Conservation (phyloP, 2,797 vertebrate genomes). For the Argya squamiceps region DNA sequence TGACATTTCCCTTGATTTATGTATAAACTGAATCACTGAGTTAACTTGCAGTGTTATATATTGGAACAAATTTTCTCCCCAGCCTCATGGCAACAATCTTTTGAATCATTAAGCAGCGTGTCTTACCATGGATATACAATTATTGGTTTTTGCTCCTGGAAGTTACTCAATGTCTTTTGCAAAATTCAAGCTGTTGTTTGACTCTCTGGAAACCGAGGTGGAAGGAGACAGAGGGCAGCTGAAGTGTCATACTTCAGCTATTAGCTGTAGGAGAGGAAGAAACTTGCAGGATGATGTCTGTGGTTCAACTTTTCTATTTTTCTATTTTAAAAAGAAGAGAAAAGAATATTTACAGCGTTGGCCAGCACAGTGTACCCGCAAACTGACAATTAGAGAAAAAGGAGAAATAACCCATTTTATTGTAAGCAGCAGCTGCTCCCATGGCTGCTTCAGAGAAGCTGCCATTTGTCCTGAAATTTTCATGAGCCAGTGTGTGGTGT, state of each 20-base stretch:
- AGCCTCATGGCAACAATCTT: not conserved
- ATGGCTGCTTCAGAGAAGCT: slow-evolving; percentile 19
- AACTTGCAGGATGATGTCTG: not conserved
- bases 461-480: slow-evolving; percentile 56
- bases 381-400: slow-evolving; percentile 13
- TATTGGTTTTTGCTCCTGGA: not conserved
- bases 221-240: not conserved
- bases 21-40: not conserved
- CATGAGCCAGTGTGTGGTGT: slow-evolving; percentile 38
- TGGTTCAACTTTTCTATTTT: not conserved
- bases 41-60: not conserved
- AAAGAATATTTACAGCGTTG: not conserved
- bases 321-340: not conserved
- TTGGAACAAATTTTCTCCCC: not conserved
- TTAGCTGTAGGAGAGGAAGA: not conserved
- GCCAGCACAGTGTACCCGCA: not conserved
- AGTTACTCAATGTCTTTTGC: not conserved
- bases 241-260: not conserved
- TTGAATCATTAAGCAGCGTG: not conserved
- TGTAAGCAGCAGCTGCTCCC: slow-evolving; percentile 4
- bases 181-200: not conserved
- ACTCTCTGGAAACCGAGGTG: not conserved
- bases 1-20: not conserved
- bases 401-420: not conserved
- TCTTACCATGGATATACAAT: not conserved